A percentile compares a stretch with the other conserved stretches of the same genome.
These are phyloP conservation scores for Diceros bicornis DNA, from an alignment of 2,797 vertebrate genomes.

Conservation along the genomic window DNA sequence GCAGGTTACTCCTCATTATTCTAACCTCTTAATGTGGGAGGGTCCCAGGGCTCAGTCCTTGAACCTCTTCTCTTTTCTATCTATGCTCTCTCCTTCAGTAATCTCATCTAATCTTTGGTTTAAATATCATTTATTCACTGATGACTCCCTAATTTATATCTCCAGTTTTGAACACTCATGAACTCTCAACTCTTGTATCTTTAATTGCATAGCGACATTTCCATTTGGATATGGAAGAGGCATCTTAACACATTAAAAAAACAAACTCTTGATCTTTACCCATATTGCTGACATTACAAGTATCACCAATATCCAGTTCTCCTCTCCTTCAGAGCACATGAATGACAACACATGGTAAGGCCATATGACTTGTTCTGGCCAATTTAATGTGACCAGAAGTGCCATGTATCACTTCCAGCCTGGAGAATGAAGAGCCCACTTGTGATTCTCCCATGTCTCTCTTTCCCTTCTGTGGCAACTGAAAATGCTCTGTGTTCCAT, in stretches of 20 bases:
- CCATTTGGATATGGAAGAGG: not conserved
- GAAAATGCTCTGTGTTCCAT: not conserved
- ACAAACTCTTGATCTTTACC: not conserved
- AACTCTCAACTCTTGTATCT: not conserved
- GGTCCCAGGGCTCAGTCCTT: not conserved
- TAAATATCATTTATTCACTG: not conserved
- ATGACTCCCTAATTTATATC: not conserved
- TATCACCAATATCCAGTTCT: not conserved
- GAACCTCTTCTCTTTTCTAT: not conserved
- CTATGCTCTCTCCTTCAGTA: not conserved
- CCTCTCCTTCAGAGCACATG: not conserved
- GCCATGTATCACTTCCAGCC: not conserved
- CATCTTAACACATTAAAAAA: not conserved
- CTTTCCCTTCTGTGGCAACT: not conserved
- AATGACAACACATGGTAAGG: not conserved
- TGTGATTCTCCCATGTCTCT: not conserved
- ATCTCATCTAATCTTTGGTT: not conserved
- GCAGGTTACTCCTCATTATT: not conserved
- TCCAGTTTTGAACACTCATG: not conserved
- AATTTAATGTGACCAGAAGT: not conserved
- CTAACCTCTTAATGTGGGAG: not conserved
- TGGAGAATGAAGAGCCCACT: not conserved
- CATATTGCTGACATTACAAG: not conserved
- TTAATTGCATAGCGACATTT: not conserved
- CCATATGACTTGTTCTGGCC: not conserved